These are phyloP conservation scores for Pomatorhinus ruficollis DNA, from an alignment of 2,113 vertebrate species.

Conservation along the genomic window DNA sequence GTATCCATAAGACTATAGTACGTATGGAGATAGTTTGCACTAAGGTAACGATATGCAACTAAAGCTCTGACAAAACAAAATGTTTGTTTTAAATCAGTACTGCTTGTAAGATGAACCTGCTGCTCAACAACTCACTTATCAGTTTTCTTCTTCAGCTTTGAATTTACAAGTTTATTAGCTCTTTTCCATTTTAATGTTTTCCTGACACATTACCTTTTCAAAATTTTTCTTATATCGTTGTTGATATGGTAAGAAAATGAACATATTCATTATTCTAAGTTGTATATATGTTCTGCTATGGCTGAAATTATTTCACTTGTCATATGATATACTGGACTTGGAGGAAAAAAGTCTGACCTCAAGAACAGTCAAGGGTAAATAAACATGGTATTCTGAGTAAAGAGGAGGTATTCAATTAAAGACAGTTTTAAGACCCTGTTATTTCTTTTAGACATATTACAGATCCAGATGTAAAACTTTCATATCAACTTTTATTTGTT, in stretches of 20 bases:
- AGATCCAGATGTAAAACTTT: background rate
- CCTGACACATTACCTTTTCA: background rate
- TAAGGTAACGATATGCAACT: background rate
- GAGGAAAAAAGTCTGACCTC: background rate
- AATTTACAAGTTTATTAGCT: background rate
- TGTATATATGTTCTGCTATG: background rate
- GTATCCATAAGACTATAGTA: background rate
- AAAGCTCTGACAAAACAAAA: background rate
- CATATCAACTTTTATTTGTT: background rate
- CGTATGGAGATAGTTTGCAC: background rate
- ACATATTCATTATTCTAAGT: background rate
- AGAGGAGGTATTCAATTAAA: background rate
- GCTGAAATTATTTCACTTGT: background rate
- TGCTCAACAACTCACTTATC: background rate
- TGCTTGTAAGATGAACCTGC: background rate
- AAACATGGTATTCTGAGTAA: background rate
- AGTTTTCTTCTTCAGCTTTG: background rate
- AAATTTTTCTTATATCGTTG: background rate
- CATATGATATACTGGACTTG: background rate
- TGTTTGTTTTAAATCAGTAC: background rate
- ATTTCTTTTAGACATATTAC: background rate
- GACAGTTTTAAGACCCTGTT: background rate
- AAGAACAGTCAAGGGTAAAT: background rate
- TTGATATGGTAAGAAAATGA: background rate
- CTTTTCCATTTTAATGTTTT: background rate